Base-by-base conservation (phyloP, 2,888 invertebrate genomes). In the Drosophila infuscata region DNA sequence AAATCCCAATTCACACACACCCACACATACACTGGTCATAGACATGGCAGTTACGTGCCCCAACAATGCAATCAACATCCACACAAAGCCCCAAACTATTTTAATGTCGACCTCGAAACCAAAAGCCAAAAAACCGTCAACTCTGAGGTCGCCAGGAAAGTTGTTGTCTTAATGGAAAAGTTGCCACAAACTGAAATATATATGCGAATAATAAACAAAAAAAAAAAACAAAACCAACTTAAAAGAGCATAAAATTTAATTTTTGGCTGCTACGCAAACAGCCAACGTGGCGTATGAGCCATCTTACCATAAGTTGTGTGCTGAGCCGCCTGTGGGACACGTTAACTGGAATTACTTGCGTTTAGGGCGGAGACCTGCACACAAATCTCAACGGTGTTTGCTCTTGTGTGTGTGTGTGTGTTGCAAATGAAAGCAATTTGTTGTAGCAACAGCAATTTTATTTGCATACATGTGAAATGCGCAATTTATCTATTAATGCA, bases 41-140 rank as follows among this genome's bases (percentile, higher is more conserved):
- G 38, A 54, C 51, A 70, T 65, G 79, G 66, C 77, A 76, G 74
- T 74, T 79, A 82, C 70, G 57, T 82, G 74, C 71, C 61, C 57
- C 74, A 79, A 89, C 83, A 89, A 85, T 81, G 87, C 87, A 89
- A 87, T 89, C 90, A 87, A 80, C 88, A 88, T 88, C 87, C 86
- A 89, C 89, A 88, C 81, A 89, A 88, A 89, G 89, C 90, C 89
- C 84, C 72, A 89, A 88, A 87, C 87, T 88, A 89, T 87, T 84
- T 88, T 88, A 83, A 89, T 88, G 90, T 83, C 69, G 73, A 76
- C 76, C 20, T 38, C 76, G 76, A 72, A 78, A 57, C 62, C 63
- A 43, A 46, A 51, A 58, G 54, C 66, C 43, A 43, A 32, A 57
- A 65, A 65, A 52, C 64, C 54, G 51, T 49, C 51, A 35, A 57